These are phyloP conservation scores for Orchesellides sinensis DNA, from an alignment of 2,888 invertebrate genomes.

Conservation along the genomic window DNA sequence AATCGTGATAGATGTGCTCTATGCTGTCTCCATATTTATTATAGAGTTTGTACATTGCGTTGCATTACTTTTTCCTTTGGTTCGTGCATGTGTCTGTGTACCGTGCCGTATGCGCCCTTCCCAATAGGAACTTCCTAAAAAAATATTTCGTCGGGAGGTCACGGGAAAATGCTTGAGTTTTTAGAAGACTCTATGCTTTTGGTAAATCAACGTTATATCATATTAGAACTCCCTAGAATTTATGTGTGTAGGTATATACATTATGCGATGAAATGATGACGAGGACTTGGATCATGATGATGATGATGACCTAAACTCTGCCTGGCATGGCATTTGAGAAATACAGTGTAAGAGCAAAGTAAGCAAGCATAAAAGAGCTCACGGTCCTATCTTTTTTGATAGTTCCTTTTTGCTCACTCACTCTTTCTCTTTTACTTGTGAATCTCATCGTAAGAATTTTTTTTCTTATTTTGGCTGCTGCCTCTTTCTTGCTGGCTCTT, in stretches of 20 bases:
- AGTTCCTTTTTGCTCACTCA: conserved; percentile 39
- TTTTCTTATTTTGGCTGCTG: conserved; percentile 44
- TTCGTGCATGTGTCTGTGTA: conserved; percentile 12
- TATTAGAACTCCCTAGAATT: conserved; percentile 11
- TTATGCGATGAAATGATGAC: conserved; percentile 56
- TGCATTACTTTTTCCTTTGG: conserved; percentile 35
- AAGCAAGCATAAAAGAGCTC: conserved; percentile 25
- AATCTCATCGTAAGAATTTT: conserved; percentile 28
- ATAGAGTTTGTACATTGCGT: conserved; percentile 36
- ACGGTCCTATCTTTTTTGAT: conserved; percentile 45
- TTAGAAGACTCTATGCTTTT: no score
- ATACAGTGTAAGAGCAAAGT: neutral
- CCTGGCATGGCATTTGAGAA: conserved; percentile 51
- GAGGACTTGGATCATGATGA: conserved; percentile 47
- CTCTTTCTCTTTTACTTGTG: conserved; percentile 3
- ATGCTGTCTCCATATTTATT: conserved; percentile 71
- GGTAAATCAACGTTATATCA: conserved; percentile 39
- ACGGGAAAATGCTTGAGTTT: conserved; percentile 25
- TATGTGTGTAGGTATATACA: conserved; percentile 26
- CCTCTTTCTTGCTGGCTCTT: conserved; percentile 55
- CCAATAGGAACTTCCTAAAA: conserved; percentile 35
- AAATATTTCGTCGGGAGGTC: conserved; percentile 42
- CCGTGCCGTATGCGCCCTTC: conserved; percentile 18
- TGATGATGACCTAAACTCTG: conserved; percentile 51
- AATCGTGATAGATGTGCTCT: conserved; percentile 73